Percentiles rank a stretch among this genome's conserved stretches.
Evolutionary conservation across 1,140 invertebrate genomes (phyloP).

Genomic region (Chymomyza costata): DNA sequence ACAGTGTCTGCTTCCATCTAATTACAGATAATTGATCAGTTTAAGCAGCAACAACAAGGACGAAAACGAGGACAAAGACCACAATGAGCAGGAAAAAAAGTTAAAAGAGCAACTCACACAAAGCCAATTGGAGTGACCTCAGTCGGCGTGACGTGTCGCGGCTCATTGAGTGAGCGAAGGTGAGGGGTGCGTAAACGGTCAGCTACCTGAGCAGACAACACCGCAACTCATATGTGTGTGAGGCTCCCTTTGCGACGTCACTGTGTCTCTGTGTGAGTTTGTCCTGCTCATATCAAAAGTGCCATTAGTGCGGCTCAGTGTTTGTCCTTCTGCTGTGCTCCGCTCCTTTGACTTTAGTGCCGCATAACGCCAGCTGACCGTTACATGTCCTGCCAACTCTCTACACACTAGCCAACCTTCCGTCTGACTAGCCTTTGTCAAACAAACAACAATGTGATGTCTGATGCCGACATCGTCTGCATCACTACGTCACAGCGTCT

Average conservation of each 20-base stretch:
- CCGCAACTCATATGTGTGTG: too few relatives aligned
- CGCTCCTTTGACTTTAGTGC: conserved; percentile 11
- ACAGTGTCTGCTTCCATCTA: conserved; percentile 19
- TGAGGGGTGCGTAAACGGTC: too few relatives aligned
- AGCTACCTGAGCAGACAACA: too few relatives aligned
- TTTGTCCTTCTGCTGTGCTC: conserved; percentile 10
- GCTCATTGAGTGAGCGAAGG: too few relatives aligned
- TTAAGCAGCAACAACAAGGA: conserved; percentile 19
- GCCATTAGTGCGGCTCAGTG: conserved; percentile 47
- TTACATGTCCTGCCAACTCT: background rate
- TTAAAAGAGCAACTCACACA: conserved; percentile 6
- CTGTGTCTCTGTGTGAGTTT: too few relatives aligned
- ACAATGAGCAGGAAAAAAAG: too few relatives aligned
- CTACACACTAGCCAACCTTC: conserved; percentile 11
- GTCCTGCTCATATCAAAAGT: conserved; percentile 4
- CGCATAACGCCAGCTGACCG: background rate
- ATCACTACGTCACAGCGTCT: conserved; percentile 4
- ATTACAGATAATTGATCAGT: conserved; percentile 59
- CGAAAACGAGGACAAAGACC: too few relatives aligned
- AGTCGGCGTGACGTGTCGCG: too few relatives aligned
- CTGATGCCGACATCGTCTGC: background rate
- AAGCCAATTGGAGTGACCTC: too few relatives aligned
- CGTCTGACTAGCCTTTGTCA: conserved; percentile 37
- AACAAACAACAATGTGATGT: conserved; percentile 17
- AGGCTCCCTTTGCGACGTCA: too few relatives aligned